These are phyloP conservation scores for Phodopus roborovskii DNA, from an alignment of 2,113 vertebrate species.

Conservation along the genomic window DNA sequence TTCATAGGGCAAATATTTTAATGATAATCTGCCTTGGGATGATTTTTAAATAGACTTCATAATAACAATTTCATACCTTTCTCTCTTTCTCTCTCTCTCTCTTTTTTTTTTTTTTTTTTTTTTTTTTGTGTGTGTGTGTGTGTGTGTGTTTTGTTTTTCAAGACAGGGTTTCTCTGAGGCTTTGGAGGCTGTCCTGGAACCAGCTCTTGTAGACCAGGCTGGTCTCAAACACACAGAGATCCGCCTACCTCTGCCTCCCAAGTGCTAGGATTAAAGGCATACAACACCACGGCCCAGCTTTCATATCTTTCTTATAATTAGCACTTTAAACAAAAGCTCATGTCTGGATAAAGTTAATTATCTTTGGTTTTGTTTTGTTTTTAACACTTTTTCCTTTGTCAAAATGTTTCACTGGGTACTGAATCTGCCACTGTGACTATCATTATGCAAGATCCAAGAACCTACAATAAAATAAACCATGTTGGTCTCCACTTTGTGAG, in stretches of 20 bases:
- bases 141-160: too few species aligned
- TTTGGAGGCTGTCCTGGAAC: too few species aligned
- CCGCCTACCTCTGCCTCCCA: too few species aligned
- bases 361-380: neutral
- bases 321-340: constrained; percentile 30
- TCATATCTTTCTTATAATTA: constrained; percentile 45
- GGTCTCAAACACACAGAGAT: too few species aligned
- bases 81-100: constrained; percentile 54
- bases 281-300: neutral
- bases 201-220: too few species aligned
- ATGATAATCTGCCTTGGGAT: neutral
- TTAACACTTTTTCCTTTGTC: neutral
- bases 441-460: neutral
- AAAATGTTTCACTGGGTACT: neutral
- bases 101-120: too few species aligned
- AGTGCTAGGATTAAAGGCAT: too few species aligned
- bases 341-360: neutral
- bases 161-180: too few species aligned
- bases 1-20: constrained; percentile 32
- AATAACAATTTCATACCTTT: constrained; percentile 56
- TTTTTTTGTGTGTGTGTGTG: too few species aligned
- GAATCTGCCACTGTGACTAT: neutral
- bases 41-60: constrained; percentile 13
- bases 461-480: neutral
- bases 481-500: neutral